Evolutionary conservation across 2,797 vertebrate genomes (phyloP).

Genomic region (Falco peregrinus): DNA sequence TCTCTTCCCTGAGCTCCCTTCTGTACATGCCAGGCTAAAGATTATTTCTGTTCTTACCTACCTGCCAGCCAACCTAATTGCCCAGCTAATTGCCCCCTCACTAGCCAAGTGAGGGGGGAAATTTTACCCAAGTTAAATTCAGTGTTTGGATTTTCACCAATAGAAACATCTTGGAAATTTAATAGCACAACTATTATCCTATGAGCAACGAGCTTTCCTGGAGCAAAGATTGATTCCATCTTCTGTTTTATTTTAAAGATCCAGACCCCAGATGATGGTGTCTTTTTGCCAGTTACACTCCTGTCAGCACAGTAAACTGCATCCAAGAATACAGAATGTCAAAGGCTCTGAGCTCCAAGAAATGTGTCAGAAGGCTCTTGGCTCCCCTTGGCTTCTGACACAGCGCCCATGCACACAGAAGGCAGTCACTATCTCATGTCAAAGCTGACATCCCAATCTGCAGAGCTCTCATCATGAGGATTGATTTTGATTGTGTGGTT

Average conservation of each 20-base stretch:
- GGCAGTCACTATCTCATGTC: not conserved
- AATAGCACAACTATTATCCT: not conserved
- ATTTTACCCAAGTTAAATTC: not conserved
- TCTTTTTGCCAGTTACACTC: not conserved
- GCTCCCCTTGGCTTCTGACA: not conserved
- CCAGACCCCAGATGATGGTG: not conserved
- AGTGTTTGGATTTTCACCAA: not conserved
- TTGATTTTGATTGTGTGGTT: not conserved
- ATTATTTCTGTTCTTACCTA: not conserved
- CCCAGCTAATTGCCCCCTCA: not conserved
- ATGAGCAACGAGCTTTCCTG: not conserved
- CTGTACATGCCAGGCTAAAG: not conserved
- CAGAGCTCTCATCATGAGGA: not conserved
- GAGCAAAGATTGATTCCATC: not conserved
- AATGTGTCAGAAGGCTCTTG: not conserved
- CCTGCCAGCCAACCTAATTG: not conserved
- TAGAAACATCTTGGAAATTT: constrained; percentile 7
- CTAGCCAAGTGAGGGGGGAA: not conserved
- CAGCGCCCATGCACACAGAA: not conserved
- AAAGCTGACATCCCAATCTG: not conserved
- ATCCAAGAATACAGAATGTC: not conserved
- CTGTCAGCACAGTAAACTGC: not conserved
- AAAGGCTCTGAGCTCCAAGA: constrained; percentile 2
- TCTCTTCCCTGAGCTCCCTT: not conserved
- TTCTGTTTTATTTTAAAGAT: constrained; percentile 33